These are phyloP conservation scores for Neoniphon sammara DNA, from an alignment of 2,797 vertebrate species.

Conservation along the genomic window DNA sequence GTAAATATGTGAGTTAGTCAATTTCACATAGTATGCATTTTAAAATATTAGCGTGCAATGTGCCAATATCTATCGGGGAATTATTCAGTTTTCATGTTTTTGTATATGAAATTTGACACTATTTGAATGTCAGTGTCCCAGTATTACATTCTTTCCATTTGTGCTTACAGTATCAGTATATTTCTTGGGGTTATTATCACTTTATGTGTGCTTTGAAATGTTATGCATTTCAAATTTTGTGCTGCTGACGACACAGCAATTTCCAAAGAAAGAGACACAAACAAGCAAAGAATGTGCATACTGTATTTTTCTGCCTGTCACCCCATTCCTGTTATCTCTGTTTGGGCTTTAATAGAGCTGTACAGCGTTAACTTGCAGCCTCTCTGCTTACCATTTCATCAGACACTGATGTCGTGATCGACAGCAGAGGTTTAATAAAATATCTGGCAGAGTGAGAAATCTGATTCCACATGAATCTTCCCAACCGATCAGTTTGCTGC, in stretches of 20 bases:
- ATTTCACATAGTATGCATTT: no score
- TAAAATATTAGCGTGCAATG: no score
- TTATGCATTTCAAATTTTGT: not conserved
- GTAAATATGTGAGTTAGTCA: no score
- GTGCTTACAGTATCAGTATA: no score
- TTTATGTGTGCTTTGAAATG: not conserved
- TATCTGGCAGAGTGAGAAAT: constrained; percentile 43
- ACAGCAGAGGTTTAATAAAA: constrained; percentile 45
- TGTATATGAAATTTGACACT: no score
- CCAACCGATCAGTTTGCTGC: constrained; percentile 37
- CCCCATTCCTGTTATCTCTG: not conserved
- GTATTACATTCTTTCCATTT: no score
- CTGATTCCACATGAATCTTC: constrained; percentile 46
- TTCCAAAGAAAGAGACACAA: constrained; percentile 4
- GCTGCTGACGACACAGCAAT: not conserved
- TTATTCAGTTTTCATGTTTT: no score
- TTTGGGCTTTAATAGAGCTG: constrained; percentile 3
- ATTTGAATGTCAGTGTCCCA: no score
- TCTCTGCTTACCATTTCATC: constrained; percentile 32
- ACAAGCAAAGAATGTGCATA: no score
- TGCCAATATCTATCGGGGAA: no score
- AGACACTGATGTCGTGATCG: constrained; percentile 14
- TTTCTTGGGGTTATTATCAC: no score
- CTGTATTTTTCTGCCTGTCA: no score
- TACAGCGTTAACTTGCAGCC: constrained; percentile 11